Percentiles rank a stretch among this genome's conserved stretches.
Evolutionary conservation across 1,140 invertebrate species (phyloP).

Genomic region (Drosophila tani): DNA sequence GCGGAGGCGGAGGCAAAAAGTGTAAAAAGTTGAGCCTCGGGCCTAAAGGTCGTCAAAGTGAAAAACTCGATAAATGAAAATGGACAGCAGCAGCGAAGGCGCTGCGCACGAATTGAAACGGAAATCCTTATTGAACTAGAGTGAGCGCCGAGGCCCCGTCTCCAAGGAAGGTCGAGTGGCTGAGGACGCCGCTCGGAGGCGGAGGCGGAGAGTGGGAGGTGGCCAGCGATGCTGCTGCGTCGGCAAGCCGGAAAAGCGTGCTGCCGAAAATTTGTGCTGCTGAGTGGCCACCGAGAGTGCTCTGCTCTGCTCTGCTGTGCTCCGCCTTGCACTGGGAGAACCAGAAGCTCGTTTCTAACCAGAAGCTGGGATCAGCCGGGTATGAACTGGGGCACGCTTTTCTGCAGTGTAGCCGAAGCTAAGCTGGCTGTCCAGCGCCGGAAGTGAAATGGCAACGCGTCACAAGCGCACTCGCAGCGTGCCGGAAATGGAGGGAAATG

Average conservation of each 20-base stretch:
- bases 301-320: conserved; percentile 17
- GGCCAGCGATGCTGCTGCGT: conserved; percentile 40
- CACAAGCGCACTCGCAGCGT: conserved; percentile 49
- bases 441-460: conserved; percentile 75
- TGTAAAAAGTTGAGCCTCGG: conserved; percentile 75
- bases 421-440: conserved; percentile 62
- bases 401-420: conserved; percentile 33
- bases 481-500: conserved; percentile 71
- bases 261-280: conserved; percentile 76
- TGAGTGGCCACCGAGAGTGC: conserved; percentile 72
- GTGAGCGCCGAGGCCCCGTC: conserved; percentile 43
- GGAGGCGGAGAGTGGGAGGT: neutral
- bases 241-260: conserved; percentile 77
- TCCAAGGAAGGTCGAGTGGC: conserved; percentile 42
- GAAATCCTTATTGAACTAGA: conserved; percentile 82
- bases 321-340: conserved; percentile 17
- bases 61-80: conserved; percentile 82
- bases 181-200: neutral
- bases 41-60: conserved; percentile 78
- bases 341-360: neutral
- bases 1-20: conserved; percentile 64
- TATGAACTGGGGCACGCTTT: conserved; percentile 13
- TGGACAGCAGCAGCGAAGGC: conserved; percentile 61
- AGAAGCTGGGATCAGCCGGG: neutral
- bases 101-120: conserved; percentile 80